phyloP scores from a whole-genome alignment of 2,888 invertebrate species.

The Drosophila stalkeri region DNA sequence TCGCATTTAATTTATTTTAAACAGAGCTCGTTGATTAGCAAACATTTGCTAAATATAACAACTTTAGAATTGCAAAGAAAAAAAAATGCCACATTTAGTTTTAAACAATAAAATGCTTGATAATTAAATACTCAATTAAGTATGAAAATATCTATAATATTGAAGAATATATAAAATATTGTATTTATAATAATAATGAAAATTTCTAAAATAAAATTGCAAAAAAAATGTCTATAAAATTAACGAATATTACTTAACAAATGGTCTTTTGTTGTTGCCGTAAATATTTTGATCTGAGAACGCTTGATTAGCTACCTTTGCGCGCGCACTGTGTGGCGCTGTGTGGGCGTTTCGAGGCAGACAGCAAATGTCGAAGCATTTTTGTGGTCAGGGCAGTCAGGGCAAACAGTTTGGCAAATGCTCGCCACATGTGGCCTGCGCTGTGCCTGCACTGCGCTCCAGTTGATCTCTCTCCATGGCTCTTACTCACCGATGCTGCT shows the following conservation, averaged over 20 bases:
- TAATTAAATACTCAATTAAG: neutral
- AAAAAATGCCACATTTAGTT: neutral
- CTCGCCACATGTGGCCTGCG: constrained; percentile 68
- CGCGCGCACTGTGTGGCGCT: constrained; percentile 54
- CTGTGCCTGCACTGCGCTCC: constrained; percentile 18
- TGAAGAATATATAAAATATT: neutral
- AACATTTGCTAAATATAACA: neutral
- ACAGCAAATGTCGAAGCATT: constrained; percentile 50
- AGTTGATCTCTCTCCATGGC: constrained; percentile 13
- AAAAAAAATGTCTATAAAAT: neutral
- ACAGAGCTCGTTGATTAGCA: neutral
- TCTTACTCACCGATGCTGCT: constrained; percentile 39
- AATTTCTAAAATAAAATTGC: neutral
- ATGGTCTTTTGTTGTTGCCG: neutral
- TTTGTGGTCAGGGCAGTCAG: constrained; percentile 69
- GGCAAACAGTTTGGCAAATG: constrained; percentile 74
- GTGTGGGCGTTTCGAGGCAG: constrained; percentile 60
- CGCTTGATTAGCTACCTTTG: constrained; percentile 36
- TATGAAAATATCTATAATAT: neutral
- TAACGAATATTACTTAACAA: neutral
- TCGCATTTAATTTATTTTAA: neutral
- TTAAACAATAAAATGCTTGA: neutral
- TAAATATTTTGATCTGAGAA: constrained; percentile 35
- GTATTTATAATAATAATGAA: neutral
- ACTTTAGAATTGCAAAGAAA: neutral